Base-by-base conservation (phyloP, 2,113 vertebrate species). In the Pachypanchax playfairii region DNA sequence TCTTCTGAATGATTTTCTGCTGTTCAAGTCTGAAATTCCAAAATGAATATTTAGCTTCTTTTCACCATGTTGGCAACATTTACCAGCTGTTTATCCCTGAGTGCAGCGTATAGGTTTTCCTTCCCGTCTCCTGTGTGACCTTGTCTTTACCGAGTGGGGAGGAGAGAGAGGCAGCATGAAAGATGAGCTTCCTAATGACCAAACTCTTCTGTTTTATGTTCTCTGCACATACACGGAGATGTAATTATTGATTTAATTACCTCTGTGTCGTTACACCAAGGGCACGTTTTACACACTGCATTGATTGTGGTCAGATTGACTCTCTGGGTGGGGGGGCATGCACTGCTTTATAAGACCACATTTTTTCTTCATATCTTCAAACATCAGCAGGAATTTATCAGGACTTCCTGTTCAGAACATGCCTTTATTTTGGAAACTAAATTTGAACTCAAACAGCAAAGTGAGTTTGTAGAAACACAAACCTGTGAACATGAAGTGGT, bases 181-280 rank as follows among this genome's bases (percentile, higher is more conserved):
- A 86, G 74, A 83, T 75, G 72, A 60, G 66, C 65, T 67, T 72
- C 61, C 55, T 78, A 85, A 84, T 73, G 81, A 75, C 80, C 67
- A 65, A 75, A 75, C 72, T 74, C 64, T 56, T 72, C 44, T 79
- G 57, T 82, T 87, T 90, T 88, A 88, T 83, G 85, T 73, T 78
- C 85, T 55, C 70, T 28, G 55, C 65, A 69, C 79, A 85, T 77
- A 79, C 79, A 87, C 52, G 51, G 60, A 58, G 76, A 64, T 85
- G 82, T 78, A 83, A 85, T 88, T 86, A 86, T 84, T 81, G 75
- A 61, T 84, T 85, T 78, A 87, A 88, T 85, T 75, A 77, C 71
- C 78, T 76, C 81, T 58, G 63, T 41, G 72, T 74, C 75, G 52
- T 79, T 83, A 79, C 17, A 75, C 65, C 72, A 90, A 83, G 83